phyloP scores from a whole-genome alignment of 2,113 vertebrate species.

The Chlamydotis undulata region DNA sequence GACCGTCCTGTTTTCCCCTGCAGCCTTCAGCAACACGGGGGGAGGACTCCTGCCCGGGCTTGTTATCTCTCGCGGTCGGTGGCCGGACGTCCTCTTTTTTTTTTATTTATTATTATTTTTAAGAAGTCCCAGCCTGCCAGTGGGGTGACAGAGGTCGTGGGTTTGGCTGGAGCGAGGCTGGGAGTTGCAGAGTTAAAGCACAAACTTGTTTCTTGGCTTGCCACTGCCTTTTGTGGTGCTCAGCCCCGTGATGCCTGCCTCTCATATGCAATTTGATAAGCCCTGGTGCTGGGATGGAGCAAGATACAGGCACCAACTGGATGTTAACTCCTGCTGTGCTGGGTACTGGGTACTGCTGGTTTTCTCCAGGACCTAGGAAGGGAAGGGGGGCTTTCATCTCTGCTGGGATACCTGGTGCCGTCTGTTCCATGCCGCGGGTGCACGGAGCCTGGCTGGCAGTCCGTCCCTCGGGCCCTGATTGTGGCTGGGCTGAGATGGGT shows the following conservation, averaged over 20 bases:
- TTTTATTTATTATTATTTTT: background rate
- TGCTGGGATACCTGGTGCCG: accelerated
- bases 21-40: background rate
- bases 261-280: constrained; percentile 48
- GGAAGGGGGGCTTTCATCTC: background rate
- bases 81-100: background rate
- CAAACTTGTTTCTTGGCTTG: constrained; percentile 50
- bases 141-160: background rate
- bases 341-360: background rate
- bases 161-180: background rate
- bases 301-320: constrained; percentile 35
- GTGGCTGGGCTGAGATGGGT: background rate
- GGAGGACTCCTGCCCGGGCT: background rate
- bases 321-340: constrained; percentile 44
- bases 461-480: accelerated
- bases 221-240: constrained; percentile 45
- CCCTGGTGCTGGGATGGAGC: constrained; percentile 39
- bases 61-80: background rate
- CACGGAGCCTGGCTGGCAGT: background rate
- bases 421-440: accelerated
- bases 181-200: constrained; percentile 56
- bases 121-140: background rate
- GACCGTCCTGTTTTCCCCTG: constrained; percentile 23
- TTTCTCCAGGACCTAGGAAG: background rate
- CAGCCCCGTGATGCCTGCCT: constrained; percentile 11